phyloP scores from a whole-genome alignment of 2,888 invertebrate genomes.

The Drosophila mimica region DNA sequence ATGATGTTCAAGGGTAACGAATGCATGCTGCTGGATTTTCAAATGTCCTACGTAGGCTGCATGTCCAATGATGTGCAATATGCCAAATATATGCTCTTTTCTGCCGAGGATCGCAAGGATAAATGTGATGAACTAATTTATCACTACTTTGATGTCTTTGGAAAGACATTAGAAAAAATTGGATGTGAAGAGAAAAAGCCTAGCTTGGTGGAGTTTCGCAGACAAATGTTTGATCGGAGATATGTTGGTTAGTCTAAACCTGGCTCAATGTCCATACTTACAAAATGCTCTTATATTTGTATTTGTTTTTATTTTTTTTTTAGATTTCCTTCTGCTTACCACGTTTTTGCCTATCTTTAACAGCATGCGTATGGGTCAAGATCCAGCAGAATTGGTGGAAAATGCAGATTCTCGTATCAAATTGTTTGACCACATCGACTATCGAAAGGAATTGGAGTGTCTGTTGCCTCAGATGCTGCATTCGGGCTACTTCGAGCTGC shows the following conservation, averaged over 20 bases:
- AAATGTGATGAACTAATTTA: conserved; percentile 60
- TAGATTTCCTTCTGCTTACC: conserved; percentile 38
- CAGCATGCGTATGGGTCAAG: conserved; percentile 16
- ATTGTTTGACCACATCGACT: conserved; percentile 16
- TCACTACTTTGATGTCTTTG: conserved; percentile 64
- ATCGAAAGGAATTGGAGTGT: conserved; percentile 28
- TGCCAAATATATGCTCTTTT: conserved; percentile 64
- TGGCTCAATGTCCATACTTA: conserved; percentile 4
- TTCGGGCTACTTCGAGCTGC: conserved; percentile 63
- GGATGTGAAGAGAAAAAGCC: conserved; percentile 61
- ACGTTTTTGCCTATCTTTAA: conserved; percentile 34
- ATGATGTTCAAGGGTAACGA: conserved; percentile 72
- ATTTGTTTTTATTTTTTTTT: neutral
- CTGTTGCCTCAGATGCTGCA: conserved; percentile 56
- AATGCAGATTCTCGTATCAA: neutral
- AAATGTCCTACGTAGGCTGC: conserved; percentile 63
- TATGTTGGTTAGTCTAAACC: conserved; percentile 55
- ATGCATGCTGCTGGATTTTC: conserved; percentile 73
- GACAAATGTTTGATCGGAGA: conserved; percentile 51
- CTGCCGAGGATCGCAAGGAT: conserved; percentile 45
- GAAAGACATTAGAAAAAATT: conserved; percentile 54
- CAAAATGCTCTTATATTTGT: neutral
- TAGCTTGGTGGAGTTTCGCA: conserved; percentile 51
- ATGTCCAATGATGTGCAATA: conserved; percentile 64
- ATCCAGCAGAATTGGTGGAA: conserved; percentile 15